Conservation (phyloP, 2,113 vertebrate species). For the Otis tarda region DNA sequence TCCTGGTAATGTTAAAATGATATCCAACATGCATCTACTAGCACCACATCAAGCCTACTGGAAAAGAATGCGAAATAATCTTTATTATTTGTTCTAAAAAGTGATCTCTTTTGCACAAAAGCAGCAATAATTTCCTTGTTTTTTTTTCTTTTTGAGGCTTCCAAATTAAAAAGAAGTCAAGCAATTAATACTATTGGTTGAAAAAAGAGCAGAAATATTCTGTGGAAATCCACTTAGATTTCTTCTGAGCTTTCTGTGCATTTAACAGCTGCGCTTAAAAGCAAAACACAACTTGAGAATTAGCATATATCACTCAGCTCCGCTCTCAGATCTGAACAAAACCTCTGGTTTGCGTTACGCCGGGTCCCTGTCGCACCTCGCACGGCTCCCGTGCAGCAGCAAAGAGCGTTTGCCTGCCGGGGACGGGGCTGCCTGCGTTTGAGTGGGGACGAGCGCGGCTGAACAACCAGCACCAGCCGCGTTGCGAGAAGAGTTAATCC, state of each 20-base stretch:
- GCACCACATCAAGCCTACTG: accelerated
- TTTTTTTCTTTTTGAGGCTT: background rate
- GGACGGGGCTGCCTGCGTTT: background rate
- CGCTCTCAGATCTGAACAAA: background rate
- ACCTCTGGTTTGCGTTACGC: background rate
- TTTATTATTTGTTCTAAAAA: background rate
- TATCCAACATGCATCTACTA: background rate
- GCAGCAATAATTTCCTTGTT: background rate
- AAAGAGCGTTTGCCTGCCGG: background rate
- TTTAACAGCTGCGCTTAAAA: background rate
- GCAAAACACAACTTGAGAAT: background rate
- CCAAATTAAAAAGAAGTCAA: background rate
- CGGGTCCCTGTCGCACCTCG: background rate
- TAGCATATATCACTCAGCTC: background rate
- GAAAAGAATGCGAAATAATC: background rate
- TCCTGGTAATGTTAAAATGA: background rate
- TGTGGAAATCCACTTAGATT: background rate
- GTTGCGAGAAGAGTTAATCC: slow-evolving; percentile 32
- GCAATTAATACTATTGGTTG: background rate
- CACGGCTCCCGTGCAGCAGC: background rate
- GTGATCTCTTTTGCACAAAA: background rate
- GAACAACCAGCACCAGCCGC: background rate
- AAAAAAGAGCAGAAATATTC: background rate
- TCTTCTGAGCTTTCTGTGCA: background rate
- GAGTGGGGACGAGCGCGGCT: background rate